A percentile compares a stretch with the other conserved stretches of the same genome.
These are phyloP conservation scores for Anabacerthia variegaticeps DNA, from an alignment of 2,797 vertebrate species.

Conservation along the genomic window DNA sequence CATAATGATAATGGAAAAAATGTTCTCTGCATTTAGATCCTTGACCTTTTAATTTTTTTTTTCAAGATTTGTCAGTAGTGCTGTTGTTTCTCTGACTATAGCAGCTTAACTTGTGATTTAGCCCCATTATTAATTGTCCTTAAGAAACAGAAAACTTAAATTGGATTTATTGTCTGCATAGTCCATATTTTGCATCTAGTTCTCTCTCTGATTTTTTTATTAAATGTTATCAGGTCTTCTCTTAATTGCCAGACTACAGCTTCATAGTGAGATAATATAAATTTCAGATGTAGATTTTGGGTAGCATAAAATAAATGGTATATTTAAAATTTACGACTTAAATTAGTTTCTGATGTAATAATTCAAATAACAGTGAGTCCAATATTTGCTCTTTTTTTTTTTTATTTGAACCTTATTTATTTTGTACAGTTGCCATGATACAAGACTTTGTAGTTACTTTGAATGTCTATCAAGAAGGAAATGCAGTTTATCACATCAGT, in stretches of 20 bases:
- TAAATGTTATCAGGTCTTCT: neutral
- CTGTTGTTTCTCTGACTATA: neutral
- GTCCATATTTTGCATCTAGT: neutral
- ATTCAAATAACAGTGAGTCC: neutral
- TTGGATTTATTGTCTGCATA: neutral
- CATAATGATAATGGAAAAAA: neutral
- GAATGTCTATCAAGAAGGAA: neutral
- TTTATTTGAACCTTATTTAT: neutral
- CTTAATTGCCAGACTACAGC: neutral
- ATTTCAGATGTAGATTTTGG: neutral
- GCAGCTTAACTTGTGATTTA: neutral
- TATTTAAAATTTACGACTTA: neutral
- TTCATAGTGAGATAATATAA: neutral
- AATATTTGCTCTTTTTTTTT: neutral
- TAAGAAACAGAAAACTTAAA: neutral
- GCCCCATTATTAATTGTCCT: neutral
- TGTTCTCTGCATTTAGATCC: neutral
- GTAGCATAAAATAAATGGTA: neutral
- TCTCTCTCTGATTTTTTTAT: neutral
- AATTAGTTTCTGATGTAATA: neutral
- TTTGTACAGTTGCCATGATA: neutral
- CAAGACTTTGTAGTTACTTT: neutral
- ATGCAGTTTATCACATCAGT: neutral
- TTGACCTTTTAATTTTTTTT: neutral
- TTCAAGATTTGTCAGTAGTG: neutral